These are phyloP conservation scores for Tubiluchus corallicola DNA, from an alignment of 2,888 invertebrate genomes.

Conservation along the genomic window DNA sequence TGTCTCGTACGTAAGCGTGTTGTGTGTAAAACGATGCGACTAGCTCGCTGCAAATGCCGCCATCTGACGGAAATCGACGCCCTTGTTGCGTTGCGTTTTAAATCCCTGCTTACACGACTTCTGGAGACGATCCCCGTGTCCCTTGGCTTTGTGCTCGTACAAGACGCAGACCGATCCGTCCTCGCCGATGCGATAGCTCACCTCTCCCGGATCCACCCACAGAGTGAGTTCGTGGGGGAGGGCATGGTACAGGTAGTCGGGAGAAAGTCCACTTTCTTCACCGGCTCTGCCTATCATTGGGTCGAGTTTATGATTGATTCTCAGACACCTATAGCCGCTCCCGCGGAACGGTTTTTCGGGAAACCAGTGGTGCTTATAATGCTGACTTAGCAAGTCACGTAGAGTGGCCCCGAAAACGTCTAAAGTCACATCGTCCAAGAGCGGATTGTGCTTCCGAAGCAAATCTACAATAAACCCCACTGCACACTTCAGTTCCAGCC, in stretches of 20 bases:
- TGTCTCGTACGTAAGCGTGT: no score
- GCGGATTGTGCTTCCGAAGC: slow-evolving; percentile 21
- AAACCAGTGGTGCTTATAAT: slow-evolving; percentile 50
- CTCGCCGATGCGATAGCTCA: slow-evolving; percentile 44
- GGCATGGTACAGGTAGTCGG: slow-evolving; percentile 35
- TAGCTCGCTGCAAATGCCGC: neutral
- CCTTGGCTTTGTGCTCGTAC: slow-evolving; percentile 29
- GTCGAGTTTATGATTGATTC: slow-evolving; percentile 51
- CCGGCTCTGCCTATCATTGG: slow-evolving; percentile 45
- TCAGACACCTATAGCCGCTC: slow-evolving; percentile 48
- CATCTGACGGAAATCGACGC: neutral
- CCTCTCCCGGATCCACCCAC: slow-evolving; percentile 57
- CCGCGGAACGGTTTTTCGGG: slow-evolving; percentile 49
- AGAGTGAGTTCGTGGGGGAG: slow-evolving; percentile 48
- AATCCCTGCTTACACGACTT: neutral
- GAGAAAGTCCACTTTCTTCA: slow-evolving; percentile 40
- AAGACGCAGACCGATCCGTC: slow-evolving; percentile 43
- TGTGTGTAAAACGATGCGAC: no score
- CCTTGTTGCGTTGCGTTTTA: neutral
- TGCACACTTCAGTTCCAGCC: slow-evolving; percentile 35
- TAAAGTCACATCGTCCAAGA: slow-evolving; percentile 25
- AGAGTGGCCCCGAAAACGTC: slow-evolving; percentile 33
- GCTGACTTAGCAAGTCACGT: slow-evolving; percentile 30
- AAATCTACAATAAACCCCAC: slow-evolving; percentile 35
- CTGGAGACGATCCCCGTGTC: neutral